These are phyloP conservation scores for Pyralis farinalis DNA, from an alignment of 2,888 invertebrate genomes.

Conservation along the genomic window DNA sequence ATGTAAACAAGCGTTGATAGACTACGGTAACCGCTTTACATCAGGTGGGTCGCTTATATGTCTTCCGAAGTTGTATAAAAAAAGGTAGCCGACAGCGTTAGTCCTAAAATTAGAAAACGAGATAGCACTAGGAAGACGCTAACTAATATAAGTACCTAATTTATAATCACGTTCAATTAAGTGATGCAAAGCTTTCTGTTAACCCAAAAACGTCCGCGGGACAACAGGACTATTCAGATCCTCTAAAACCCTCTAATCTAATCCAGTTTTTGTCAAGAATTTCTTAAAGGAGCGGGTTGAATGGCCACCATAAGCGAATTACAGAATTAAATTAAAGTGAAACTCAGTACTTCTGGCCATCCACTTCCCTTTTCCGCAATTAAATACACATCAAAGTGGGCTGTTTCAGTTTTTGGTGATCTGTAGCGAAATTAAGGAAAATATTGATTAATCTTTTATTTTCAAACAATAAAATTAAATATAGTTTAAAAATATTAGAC, in stretches of 20 bases:
- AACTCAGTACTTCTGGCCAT: conserved; percentile 1
- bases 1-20: too few species aligned
- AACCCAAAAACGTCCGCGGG: conserved; percentile 9
- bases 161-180: neutral
- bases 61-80: too few species aligned
- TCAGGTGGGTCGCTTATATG: too few species aligned
- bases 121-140: too few species aligned
- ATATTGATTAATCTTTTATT: too few species aligned
- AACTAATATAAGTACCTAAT: too few species aligned
- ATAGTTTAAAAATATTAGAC: too few species aligned
- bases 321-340: conserved; percentile 8
- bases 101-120: too few species aligned
- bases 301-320: conserved; percentile 8
- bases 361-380: conserved; percentile 15
- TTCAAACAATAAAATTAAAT: too few species aligned
- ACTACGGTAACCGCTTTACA: too few species aligned
- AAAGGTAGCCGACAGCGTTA: too few species aligned
- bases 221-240: conserved; percentile 1
- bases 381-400: conserved; percentile 17
- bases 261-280: conserved; percentile 22
- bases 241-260: conserved; percentile 8
- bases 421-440: conserved; percentile 4
- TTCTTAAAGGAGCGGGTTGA: conserved; percentile 16
- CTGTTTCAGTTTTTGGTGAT: conserved; percentile 11
- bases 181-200: neutral